phyloP scores from a whole-genome alignment of 2,888 invertebrate species.

The Lasioglossum zephyrum region DNA sequence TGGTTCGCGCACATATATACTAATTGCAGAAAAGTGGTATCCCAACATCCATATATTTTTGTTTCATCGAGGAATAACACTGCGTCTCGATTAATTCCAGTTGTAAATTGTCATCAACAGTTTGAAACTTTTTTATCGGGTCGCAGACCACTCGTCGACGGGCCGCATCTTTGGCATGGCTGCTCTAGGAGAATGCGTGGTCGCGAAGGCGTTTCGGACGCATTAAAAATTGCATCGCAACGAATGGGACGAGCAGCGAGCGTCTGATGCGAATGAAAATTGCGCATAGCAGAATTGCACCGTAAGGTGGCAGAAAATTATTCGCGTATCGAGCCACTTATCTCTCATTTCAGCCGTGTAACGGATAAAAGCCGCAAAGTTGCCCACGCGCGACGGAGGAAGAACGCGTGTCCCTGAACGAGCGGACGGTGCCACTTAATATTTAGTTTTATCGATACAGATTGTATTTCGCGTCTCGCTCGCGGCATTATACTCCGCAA shows the following conservation, averaged over 20 bases:
- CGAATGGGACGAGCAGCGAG: neutral
- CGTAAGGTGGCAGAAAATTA: conserved; percentile 9
- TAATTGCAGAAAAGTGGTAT: too few relatives aligned
- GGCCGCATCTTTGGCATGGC: too few relatives aligned
- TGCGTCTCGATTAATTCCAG: too few relatives aligned
- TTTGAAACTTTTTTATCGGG: too few relatives aligned
- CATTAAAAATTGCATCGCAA: neutral
- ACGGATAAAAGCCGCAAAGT: neutral
- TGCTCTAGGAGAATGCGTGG: neutral
- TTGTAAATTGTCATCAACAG: too few relatives aligned
- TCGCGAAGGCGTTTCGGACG: neutral
- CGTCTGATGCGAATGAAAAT: neutral
- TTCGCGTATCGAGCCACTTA: neutral
- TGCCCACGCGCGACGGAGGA: neutral
- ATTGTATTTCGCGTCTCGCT: conserved; percentile 18
- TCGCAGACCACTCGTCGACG: too few relatives aligned
- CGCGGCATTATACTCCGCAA: neutral
- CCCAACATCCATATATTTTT: too few relatives aligned
- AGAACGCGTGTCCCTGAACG: conserved; percentile 4
- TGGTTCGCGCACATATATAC: too few relatives aligned
- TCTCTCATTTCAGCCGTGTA: neutral
- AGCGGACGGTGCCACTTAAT: conserved; percentile 24
- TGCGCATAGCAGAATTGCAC: neutral
- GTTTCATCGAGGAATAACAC: too few relatives aligned
- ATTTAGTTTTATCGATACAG: conserved; percentile 9